These are phyloP conservation scores for Malurus alboscapulatus DNA, from an alignment of 2,113 vertebrate genomes.

Conservation along the genomic window DNA sequence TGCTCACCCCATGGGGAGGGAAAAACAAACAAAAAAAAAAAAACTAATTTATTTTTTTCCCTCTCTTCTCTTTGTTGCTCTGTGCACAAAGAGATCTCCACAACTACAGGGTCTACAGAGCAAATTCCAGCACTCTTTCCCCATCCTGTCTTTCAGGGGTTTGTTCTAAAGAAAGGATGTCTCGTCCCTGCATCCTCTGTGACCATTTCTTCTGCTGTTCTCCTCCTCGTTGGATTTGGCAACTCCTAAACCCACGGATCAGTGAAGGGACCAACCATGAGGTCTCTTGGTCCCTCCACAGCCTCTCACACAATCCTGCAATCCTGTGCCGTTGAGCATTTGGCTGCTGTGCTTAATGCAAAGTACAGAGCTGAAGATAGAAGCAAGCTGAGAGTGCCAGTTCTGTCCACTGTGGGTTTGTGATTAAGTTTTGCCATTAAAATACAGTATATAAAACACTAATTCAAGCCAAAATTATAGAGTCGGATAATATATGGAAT, in stretches of 20 bases:
- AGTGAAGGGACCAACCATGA: slow-evolving; percentile 1
- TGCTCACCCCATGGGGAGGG: background rate
- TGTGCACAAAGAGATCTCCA: background rate
- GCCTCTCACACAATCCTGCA: background rate
- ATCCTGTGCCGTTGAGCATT: background rate
- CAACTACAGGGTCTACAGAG: background rate
- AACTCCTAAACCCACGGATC: background rate
- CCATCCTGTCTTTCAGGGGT: background rate
- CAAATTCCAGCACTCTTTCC: background rate
- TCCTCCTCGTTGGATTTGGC: background rate
- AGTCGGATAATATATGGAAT: slow-evolving; percentile 51
- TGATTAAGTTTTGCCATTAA: slow-evolving; percentile 70
- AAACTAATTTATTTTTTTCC: background rate
- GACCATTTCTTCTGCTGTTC: background rate
- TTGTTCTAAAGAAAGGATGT: background rate
- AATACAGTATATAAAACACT: slow-evolving; percentile 64
- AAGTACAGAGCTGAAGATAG: slow-evolving; percentile 37
- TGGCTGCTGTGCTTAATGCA: slow-evolving; percentile 1
- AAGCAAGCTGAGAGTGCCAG: slow-evolving; percentile 39
- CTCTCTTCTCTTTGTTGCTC: background rate
- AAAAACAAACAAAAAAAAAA: background rate
- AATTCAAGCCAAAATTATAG: slow-evolving; percentile 67
- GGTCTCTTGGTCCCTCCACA: background rate
- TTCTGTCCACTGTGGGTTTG: slow-evolving; percentile 43
- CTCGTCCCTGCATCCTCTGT: background rate